Conservation (phyloP, 30 jellyfish, hydroid and myxozoan species). For the Hydractinia symbiolongicarpus region DNA sequence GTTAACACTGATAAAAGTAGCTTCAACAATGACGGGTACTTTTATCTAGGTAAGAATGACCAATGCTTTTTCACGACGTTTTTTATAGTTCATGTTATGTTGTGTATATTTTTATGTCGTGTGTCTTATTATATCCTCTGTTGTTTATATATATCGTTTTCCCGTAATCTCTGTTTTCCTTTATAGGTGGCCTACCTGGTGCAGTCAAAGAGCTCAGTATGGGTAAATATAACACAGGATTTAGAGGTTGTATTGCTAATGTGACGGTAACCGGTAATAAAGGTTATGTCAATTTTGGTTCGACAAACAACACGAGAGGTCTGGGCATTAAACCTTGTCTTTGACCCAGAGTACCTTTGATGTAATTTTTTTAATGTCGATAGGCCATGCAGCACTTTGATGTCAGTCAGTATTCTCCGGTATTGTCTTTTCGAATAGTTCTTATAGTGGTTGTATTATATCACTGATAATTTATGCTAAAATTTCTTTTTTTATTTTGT, state of each 20-base stretch:
- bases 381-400: too few species aligned
- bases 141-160: too few species aligned
- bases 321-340: not conserved
- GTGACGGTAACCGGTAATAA: slow-evolving; percentile 12
- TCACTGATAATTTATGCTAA: too few species aligned
- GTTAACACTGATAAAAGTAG: slow-evolving; percentile 1
- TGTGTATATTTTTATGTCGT: not conserved
- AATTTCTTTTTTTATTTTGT: too few species aligned
- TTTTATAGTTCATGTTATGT: not conserved
- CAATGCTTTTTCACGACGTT: not conserved
- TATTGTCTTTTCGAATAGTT: too few species aligned
- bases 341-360: not conserved
- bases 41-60: slow-evolving; percentile 37
- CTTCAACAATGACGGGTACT: slow-evolving; percentile 40
- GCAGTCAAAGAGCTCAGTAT: slow-evolving; percentile 16
- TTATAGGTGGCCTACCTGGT: slow-evolving; percentile 62
- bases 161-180: not conserved
- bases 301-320: not conserved
- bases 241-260: slow-evolving; percentile 57
- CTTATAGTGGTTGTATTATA: too few species aligned
- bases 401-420: too few species aligned
- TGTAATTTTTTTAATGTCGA: too few species aligned
- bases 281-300: not conserved
- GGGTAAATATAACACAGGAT: slow-evolving; percentile 33
- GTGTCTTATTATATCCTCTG: not conserved